Conservation (phyloP, 2,113 vertebrate genomes). For the Mohoua ochrocephala region DNA sequence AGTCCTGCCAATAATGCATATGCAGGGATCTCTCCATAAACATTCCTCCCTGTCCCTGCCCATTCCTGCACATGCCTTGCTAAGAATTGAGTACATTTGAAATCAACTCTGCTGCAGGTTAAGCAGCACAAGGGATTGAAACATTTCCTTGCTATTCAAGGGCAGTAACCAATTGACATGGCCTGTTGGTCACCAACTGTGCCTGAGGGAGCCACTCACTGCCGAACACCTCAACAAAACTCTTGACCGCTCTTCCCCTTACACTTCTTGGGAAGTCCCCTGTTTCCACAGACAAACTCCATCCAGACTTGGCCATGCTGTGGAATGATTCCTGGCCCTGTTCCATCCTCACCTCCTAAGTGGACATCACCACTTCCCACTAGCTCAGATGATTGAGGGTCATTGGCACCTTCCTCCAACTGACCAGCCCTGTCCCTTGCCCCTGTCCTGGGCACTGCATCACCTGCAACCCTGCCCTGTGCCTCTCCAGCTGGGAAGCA, state of each 20-base stretch:
- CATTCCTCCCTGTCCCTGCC: rapidly evolving
- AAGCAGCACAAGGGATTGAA: not conserved
- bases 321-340: rapidly evolving
- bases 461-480: not conserved
- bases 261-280: too few species aligned
- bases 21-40: rapidly evolving
- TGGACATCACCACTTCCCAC: not conserved
- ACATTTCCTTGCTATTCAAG: rapidly evolving
- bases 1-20: not conserved
- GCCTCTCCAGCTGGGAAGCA: not conserved
- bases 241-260: not conserved
- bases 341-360: rapidly evolving
- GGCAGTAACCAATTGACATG: not conserved
- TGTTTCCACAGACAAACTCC: not conserved
- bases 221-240: rapidly evolving
- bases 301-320: not conserved
- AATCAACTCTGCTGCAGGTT: not conserved
- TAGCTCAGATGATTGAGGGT: not conserved
- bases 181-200: rapidly evolving
- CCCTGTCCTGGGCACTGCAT: not conserved
- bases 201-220: not conserved
- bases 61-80: rapidly evolving
- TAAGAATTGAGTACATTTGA: not conserved
- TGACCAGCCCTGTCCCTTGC: not conserved
- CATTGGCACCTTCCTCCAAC: rapidly evolving